These are phyloP conservation scores for Proteles cristata DNA, from an alignment of 2,113 vertebrate species.

Conservation along the genomic window DNA sequence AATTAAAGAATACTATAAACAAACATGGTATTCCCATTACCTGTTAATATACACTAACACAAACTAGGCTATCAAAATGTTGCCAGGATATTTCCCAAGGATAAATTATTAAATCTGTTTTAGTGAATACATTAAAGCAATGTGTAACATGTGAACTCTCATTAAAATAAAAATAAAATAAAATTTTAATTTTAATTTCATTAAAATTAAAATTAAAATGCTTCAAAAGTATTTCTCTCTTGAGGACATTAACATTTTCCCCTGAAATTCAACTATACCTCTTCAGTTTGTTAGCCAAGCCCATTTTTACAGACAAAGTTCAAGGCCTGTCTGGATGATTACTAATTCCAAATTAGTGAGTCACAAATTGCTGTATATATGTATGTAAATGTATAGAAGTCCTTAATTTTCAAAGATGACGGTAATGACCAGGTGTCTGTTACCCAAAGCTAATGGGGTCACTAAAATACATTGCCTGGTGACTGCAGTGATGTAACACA, in stretches of 20 bases:
- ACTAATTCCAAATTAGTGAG: conserved; percentile 35
- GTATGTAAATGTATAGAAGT: neutral
- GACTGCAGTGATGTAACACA: neutral
- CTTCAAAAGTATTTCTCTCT: conserved; percentile 2
- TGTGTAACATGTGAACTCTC: neutral
- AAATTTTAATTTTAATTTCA: neutral
- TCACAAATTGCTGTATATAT: neutral
- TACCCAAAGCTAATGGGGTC: neutral
- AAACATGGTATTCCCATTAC: neutral
- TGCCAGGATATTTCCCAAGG: neutral
- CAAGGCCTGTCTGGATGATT: neutral
- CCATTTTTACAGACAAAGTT: neutral
- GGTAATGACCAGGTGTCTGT: neutral
- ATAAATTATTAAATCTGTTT: neutral
- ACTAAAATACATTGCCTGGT: neutral
- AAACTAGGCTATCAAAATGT: neutral
- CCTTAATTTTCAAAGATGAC: conserved; percentile 53
- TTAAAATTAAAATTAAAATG: neutral
- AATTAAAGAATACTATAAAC: neutral
- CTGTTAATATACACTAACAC: neutral
- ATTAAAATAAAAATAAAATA: neutral
- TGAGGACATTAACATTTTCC: conserved; percentile 12
- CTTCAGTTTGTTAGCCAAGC: neutral
- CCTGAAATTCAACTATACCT: neutral
- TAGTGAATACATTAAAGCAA: neutral